Evolutionary conservation across 1,140 invertebrate genomes (phyloP).

Genomic region (Onthophagus taurus): DNA sequence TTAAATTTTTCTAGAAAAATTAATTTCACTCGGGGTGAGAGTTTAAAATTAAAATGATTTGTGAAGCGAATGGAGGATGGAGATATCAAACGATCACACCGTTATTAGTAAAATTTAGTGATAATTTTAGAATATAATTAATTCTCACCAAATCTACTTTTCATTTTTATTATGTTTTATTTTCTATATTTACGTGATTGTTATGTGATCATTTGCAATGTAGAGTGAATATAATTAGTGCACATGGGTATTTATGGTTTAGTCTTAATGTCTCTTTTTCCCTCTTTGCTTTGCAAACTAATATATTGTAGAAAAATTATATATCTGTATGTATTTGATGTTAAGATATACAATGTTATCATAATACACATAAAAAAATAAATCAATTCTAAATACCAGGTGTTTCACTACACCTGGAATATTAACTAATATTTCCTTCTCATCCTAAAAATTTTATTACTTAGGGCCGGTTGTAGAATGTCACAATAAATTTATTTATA

Average conservation of each 20-base stretch:
- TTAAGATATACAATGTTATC: slow-evolving; percentile 25
- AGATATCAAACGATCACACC: slow-evolving; percentile 3
- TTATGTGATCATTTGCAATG: slow-evolving; percentile 23
- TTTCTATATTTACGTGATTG: slow-evolving; percentile 24
- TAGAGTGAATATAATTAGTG: slow-evolving; percentile 20
- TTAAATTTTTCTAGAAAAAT: no score
- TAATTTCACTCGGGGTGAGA: no score
- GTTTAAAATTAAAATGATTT: no score
- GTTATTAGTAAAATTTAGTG: slow-evolving; percentile 12
- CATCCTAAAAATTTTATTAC: no score
- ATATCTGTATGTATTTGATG: slow-evolving; percentile 30
- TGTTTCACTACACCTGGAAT: background rate
- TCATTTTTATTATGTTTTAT: slow-evolving; percentile 9
- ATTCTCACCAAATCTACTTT: slow-evolving; percentile 10
- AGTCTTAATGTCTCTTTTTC: no score
- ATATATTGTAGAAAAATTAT: slow-evolving; percentile 24
- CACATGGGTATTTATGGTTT: slow-evolving; percentile 26
- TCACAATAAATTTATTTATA: no score
- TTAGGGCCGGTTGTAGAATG: no score
- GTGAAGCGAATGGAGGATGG: slow-evolving; percentile 7
- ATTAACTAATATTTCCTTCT: no score
- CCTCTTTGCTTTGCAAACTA: slow-evolving; percentile 22
- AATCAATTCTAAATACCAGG: slow-evolving; percentile 1
- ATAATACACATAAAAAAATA: slow-evolving; percentile 15
- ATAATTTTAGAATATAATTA: slow-evolving; percentile 11